Evolutionary conservation across 2,888 invertebrate genomes (phyloP), one percentile per base, ranked within the genome.

Genomic region (Mesorhabditis spiculigera): DNA sequence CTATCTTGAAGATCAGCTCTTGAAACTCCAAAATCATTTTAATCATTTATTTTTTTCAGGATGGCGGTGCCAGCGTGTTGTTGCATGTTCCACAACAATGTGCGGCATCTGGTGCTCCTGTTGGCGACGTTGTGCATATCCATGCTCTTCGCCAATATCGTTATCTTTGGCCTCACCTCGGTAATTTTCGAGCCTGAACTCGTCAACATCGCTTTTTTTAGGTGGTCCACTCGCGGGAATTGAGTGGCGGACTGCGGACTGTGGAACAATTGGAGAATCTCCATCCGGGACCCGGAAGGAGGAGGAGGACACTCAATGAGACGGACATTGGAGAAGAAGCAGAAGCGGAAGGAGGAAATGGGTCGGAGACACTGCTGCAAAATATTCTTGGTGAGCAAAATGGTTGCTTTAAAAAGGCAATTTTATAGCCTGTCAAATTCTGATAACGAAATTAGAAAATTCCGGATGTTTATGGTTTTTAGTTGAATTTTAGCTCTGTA

Each of bases 121-220:
- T 70, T 80, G n/a, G 71, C 75, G 8, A 79, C 75, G 43, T 50
- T 71, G 58, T 69, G 73, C 13, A 67, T 82, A n/a, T 70, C 77
- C 4, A 69, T 75, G 28, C 61, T 82, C 4, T 82, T 75, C 65
- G 73, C 81, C 45, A 82, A 79, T 62, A 43, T 81, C 5, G 63
- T 82, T 5, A 68, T 82, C 6, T 80, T 78, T 71, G 77, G 80
- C 67, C 68, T 82, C 63, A 75, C 80, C n/a, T 13, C 58, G 58
- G 58, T 50, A 13, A 13, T 50, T n/a, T 50, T 50, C 2, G 8
- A 2, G 58, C 3, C n/a, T 50, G 2, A 13, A 50, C n/a, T 50
- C n/a, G 58, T 50, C 10, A 50, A 50, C n/a, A 3, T 28, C 28
- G 28, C 8, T 50, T 50, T 50, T n/a, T 50, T 50, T 50, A 50